phyloP scores from a whole-genome alignment of 2,888 invertebrate genomes.

The Yponomeuta malinellus region DNA sequence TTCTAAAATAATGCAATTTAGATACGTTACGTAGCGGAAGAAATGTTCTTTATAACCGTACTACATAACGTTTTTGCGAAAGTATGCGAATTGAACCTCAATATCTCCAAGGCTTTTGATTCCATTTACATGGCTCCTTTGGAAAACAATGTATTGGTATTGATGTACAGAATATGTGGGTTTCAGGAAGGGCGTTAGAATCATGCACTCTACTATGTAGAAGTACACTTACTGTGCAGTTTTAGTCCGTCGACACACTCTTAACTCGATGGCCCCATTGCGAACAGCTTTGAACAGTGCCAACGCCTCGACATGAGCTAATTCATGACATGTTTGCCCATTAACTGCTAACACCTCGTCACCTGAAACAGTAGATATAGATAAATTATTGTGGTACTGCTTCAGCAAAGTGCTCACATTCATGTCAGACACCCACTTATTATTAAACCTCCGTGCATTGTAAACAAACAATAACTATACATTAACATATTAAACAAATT shows the following conservation, averaged over 20 bases:
- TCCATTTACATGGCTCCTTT: no score
- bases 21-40: no score
- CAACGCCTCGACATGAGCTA: slow-evolving; percentile 87
- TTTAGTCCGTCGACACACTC: slow-evolving; percentile 79
- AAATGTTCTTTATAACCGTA: no score
- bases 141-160: no score
- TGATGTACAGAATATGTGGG: no score
- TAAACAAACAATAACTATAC: slow-evolving; percentile 11
- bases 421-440: slow-evolving; percentile 2
- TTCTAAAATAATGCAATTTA: no score
- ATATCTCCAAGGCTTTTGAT: no score
- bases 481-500: slow-evolving; percentile 6
- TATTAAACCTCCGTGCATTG: not conserved
- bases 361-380: slow-evolving; percentile 54
- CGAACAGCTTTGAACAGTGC: slow-evolving; percentile 87
- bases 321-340: slow-evolving; percentile 85
- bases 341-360: slow-evolving; percentile 90
- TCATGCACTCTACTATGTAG: no score
- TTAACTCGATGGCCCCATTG: slow-evolving; percentile 84
- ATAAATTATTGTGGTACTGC: not conserved
- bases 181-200: no score
- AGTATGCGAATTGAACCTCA: no score
- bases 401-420: not conserved
- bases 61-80: no score
- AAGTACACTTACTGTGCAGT: slow-evolving; percentile 53